phyloP scores from a whole-genome alignment of 2,888 invertebrate species.

The Octodonta nipae region DNA sequence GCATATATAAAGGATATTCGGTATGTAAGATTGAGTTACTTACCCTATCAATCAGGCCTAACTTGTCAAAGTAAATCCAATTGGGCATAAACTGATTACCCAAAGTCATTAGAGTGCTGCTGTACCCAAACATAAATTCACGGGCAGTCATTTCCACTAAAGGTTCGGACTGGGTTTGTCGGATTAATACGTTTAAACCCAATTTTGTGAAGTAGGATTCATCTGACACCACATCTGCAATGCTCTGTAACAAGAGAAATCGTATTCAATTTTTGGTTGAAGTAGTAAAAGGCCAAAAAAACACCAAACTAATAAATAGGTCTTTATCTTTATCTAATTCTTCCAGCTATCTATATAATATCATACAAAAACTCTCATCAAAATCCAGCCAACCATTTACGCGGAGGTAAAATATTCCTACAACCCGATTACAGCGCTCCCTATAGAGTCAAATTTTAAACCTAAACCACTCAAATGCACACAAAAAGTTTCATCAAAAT shows the following conservation, averaged over 20 bases:
- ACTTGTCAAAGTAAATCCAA: constrained; percentile 76
- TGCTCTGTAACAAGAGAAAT: constrained; percentile 49
- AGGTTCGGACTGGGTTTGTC: constrained; percentile 53
- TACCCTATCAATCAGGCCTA: constrained; percentile 79
- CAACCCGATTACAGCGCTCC: too few species aligned
- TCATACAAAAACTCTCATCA: too few species aligned
- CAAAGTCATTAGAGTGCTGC: constrained; percentile 65
- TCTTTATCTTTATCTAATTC: too few species aligned
- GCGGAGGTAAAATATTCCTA: too few species aligned
- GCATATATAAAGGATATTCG: neutral
- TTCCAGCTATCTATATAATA: too few species aligned
- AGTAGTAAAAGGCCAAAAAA: too few species aligned
- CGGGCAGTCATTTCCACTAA: constrained; percentile 67
- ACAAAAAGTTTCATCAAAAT: too few species aligned
- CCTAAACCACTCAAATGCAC: too few species aligned
- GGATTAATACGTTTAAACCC: constrained; percentile 57
- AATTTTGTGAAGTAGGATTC: constrained; percentile 51
- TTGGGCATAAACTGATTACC: constrained; percentile 71
- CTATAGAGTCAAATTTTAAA: too few species aligned
- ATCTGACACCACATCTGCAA: constrained; percentile 61
- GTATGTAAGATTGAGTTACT: constrained; percentile 28
- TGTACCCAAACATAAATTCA: constrained; percentile 82
- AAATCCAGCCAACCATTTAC: too few species aligned
- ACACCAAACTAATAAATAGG: too few species aligned
- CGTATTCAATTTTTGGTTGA: too few species aligned